These are phyloP conservation scores for Pammene fasciana DNA, from an alignment of 2,888 invertebrate species.

Conservation along the genomic window DNA sequence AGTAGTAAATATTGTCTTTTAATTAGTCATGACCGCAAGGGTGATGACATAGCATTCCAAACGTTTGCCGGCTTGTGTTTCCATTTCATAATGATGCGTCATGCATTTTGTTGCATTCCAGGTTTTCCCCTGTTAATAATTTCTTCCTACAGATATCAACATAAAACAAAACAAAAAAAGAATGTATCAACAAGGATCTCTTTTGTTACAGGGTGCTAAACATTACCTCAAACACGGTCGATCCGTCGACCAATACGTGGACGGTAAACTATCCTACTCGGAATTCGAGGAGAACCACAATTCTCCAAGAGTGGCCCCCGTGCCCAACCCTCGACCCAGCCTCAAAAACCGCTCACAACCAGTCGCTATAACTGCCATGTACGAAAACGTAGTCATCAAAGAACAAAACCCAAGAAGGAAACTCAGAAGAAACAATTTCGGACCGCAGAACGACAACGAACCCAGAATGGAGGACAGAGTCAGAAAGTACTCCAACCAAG, in stretches of 20 bases:
- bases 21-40: too few relatives aligned
- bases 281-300: conserved; percentile 82
- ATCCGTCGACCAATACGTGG: conserved; percentile 91
- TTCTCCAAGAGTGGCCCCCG: conserved; percentile 72
- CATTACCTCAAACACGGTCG: conserved; percentile 87
- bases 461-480: conserved; percentile 73
- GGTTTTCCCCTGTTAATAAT: too few relatives aligned
- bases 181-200: conserved; percentile 13
- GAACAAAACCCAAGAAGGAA: conserved; percentile 89
- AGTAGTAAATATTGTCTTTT: too few relatives aligned
- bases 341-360: conserved; percentile 84
- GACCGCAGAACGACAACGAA: conserved; percentile 85
- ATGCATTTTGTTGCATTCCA: too few relatives aligned
- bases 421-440: conserved; percentile 84
- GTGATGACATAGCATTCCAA: too few relatives aligned
- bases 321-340: conserved; percentile 74
- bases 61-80: too few relatives aligned
- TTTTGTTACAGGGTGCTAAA: conserved; percentile 79
- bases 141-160: too few relatives aligned
- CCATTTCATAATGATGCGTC: too few relatives aligned
- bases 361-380: conserved; percentile 88
- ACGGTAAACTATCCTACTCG: conserved; percentile 83
- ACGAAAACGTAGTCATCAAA: conserved; percentile 88
- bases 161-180: too few relatives aligned
- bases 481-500: conserved; percentile 80